phyloP scores from a whole-genome alignment of 2,797 vertebrate genomes.

The Liasis olivaceus region DNA sequence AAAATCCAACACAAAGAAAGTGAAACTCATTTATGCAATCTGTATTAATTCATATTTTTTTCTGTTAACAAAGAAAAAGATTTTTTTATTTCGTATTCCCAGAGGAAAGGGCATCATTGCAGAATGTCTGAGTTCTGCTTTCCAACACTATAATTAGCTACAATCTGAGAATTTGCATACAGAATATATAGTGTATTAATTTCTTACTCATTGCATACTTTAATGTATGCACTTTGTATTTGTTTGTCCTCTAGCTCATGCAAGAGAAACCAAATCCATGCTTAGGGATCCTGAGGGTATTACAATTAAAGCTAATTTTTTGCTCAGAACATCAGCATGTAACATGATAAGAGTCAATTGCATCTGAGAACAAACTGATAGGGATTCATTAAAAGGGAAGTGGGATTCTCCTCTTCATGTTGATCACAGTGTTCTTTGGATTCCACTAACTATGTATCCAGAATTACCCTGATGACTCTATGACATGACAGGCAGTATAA shows the following conservation, averaged over 20 bases:
- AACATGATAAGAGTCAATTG: slow-evolving; percentile 18
- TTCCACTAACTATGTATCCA: neutral
- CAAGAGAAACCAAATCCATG: slow-evolving; percentile 15
- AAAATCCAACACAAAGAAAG: slow-evolving; percentile 70
- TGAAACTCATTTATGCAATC: slow-evolving; percentile 75
- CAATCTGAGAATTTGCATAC: slow-evolving; percentile 64
- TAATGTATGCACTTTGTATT: slow-evolving; percentile 48
- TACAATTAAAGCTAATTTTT: slow-evolving; percentile 40
- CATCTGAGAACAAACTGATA: slow-evolving; percentile 12
- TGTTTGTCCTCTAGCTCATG: slow-evolving; percentile 32
- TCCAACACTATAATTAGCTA: slow-evolving; percentile 68
- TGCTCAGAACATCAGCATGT: slow-evolving; percentile 28
- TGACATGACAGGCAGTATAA: neutral
- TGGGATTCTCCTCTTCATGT: slow-evolving; percentile 4
- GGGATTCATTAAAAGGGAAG: slow-evolving; percentile 9
- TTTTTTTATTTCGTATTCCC: slow-evolving; percentile 69
- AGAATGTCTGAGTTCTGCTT: slow-evolving; percentile 71
- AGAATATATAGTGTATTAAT: slow-evolving; percentile 47
- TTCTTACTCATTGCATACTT: slow-evolving; percentile 11
- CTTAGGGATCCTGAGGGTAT: slow-evolving; percentile 25
- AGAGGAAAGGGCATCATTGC: slow-evolving; percentile 58
- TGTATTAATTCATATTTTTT: slow-evolving; percentile 69
- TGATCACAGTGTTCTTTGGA: neutral
- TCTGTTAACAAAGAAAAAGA: slow-evolving; percentile 66
- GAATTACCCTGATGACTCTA: neutral